phyloP scores from a whole-genome alignment of 2,888 invertebrate species.

The Galerucella pusilla region DNA sequence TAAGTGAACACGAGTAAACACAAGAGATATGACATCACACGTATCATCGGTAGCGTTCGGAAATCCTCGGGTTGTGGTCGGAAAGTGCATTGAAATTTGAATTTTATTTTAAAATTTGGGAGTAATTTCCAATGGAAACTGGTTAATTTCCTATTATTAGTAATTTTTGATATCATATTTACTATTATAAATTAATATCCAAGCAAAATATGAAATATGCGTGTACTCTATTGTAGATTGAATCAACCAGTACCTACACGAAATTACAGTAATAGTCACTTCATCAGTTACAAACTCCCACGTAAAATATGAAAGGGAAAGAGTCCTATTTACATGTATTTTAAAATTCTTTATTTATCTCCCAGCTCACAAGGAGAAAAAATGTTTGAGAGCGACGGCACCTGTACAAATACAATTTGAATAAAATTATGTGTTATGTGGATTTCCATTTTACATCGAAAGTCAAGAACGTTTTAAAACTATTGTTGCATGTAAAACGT shows the following conservation, averaged over 20 bases:
- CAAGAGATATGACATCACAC: too few species aligned
- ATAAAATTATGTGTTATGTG: slow-evolving; percentile 49
- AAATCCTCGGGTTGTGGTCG: too few species aligned
- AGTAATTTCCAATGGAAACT: too few species aligned
- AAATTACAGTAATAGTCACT: background rate
- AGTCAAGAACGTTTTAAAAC: slow-evolving; percentile 49
- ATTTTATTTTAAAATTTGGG: too few species aligned
- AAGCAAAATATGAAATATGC: too few species aligned
- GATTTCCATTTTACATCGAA: slow-evolving; percentile 50
- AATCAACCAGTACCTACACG: background rate
- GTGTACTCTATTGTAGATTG: background rate
- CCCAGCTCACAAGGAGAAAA: slow-evolving; percentile 22
- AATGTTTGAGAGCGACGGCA: slow-evolving; percentile 45
- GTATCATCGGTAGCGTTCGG: too few species aligned
- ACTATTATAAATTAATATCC: too few species aligned
- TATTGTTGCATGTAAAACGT: slow-evolving; percentile 42
- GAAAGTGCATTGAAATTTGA: too few species aligned
- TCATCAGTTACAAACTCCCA: background rate
- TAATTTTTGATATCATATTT: too few species aligned
- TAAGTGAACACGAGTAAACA: too few species aligned
- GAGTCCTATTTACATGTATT: slow-evolving; percentile 8
- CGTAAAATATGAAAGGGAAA: background rate
- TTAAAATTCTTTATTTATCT: slow-evolving; percentile 22
- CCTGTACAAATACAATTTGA: slow-evolving; percentile 52
- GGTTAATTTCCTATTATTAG: too few species aligned